These are phyloP conservation scores for Capreolus pygargus DNA, from an alignment of 2,113 vertebrate genomes.

Conservation along the genomic window DNA sequence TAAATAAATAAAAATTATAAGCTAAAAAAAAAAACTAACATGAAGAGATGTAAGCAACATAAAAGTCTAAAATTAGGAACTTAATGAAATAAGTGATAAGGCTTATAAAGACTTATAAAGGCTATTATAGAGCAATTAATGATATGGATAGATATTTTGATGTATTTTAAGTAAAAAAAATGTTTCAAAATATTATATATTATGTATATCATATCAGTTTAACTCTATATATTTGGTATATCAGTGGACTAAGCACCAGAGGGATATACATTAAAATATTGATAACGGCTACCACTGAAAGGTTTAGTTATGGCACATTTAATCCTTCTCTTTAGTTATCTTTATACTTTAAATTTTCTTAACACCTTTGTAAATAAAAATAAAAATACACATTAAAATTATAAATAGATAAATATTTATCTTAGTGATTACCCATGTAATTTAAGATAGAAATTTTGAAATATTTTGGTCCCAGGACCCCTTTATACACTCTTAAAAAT, in stretches of 20 bases:
- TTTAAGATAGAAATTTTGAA: not conserved
- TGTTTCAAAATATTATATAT: not conserved
- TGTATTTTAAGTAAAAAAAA: slow-evolving; percentile 33
- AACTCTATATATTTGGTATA: not conserved
- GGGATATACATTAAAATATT: not conserved
- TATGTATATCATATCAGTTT: not conserved
- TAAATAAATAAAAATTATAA: too few species aligned
- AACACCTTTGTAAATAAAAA: not conserved
- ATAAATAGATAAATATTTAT: not conserved
- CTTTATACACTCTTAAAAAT: not conserved
- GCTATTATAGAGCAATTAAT: not conserved
- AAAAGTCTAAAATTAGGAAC: not conserved
- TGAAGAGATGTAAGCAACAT: not conserved
- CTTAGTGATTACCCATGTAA: not conserved
- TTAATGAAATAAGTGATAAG: slow-evolving; percentile 1
- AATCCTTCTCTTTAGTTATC: slow-evolving; percentile 19
- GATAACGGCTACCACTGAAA: not conserved
- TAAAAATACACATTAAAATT: not conserved
- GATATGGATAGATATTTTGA: not conserved
- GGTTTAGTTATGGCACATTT: not conserved
- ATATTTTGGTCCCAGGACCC: not conserved
- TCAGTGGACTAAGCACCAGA: not conserved
- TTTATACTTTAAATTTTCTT: not conserved
- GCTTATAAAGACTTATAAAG: not conserved
- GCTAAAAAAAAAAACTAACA: not conserved